These are phyloP conservation scores for Bos indicus DNA, from an alignment of 2,113 vertebrate species.

Conservation along the genomic window DNA sequence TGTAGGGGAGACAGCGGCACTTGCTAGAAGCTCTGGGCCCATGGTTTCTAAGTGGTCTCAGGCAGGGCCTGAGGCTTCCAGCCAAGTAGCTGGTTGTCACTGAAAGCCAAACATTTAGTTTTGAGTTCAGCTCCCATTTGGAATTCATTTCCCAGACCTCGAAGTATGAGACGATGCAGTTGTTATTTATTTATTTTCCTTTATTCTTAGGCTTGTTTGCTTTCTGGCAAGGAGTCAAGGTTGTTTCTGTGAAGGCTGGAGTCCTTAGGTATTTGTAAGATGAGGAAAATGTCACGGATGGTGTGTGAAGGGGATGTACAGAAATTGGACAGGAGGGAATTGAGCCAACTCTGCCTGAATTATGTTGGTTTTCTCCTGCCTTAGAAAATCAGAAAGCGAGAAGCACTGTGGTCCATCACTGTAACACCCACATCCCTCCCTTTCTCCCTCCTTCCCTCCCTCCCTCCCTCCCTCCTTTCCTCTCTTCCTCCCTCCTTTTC, in stretches of 20 bases:
- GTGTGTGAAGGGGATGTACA: slow-evolving; percentile 51
- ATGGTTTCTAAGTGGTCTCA: slow-evolving; percentile 37
- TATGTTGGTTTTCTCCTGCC: slow-evolving; percentile 4
- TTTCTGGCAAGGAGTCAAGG: slow-evolving; percentile 43
- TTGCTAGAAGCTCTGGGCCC: neutral
- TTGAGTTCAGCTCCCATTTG: slow-evolving; percentile 58
- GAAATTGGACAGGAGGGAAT: slow-evolving; percentile 67
- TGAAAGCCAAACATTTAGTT: slow-evolving; percentile 75
- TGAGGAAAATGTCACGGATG: slow-evolving; percentile 22
- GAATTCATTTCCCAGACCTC: slow-evolving; percentile 69
- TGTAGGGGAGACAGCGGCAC: neutral
- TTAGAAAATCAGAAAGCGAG: slow-evolving; percentile 7
- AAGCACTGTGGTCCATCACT: neutral
- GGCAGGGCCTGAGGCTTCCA: slow-evolving; percentile 18
- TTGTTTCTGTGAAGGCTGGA: slow-evolving; percentile 55
- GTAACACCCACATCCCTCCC: neutral
- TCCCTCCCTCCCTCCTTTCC: neutral
- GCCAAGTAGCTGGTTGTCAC: slow-evolving; percentile 48
- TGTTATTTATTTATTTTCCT: slow-evolving; percentile 66
- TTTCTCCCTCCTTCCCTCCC: accelerated
- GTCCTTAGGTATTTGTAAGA: slow-evolving; percentile 63
- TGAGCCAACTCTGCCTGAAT: slow-evolving; percentile 38
- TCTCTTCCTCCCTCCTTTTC: neutral
- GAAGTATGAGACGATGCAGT: neutral
- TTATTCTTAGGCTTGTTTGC: slow-evolving; percentile 61